phyloP scores from a whole-genome alignment of 2,888 invertebrate genomes.

The Drosophila demipolita region DNA sequence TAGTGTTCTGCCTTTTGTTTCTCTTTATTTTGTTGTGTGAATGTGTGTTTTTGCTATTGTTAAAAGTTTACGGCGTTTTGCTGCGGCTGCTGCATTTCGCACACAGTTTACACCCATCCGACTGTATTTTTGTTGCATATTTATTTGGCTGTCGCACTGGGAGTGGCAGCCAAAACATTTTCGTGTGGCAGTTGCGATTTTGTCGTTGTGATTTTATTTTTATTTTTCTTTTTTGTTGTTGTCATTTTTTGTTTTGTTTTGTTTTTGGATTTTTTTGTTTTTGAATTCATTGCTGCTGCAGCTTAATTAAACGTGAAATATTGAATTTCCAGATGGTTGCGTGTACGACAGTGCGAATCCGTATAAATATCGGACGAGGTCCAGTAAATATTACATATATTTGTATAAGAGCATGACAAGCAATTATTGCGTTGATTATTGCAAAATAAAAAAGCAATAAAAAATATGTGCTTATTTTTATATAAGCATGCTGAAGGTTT shows the following conservation, averaged over 20 bases:
- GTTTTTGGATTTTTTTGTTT: slow-evolving; percentile 9
- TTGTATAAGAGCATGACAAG: background rate
- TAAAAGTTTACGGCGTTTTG: slow-evolving; percentile 76
- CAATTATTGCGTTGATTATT: too few relatives aligned
- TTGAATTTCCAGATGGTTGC: slow-evolving; percentile 64
- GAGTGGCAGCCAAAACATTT: slow-evolving; percentile 59
- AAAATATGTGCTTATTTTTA: background rate
- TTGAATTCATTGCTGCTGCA: slow-evolving; percentile 51
- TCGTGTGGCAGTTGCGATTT: slow-evolving; percentile 67
- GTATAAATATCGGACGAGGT: slow-evolving; percentile 47
- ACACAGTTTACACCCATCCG: slow-evolving; percentile 60
- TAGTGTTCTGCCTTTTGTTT: slow-evolving; percentile 61
- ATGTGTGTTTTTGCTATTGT: slow-evolving; percentile 68
- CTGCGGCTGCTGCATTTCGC: slow-evolving; percentile 73
- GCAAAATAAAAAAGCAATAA: too few relatives aligned
- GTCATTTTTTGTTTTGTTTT: slow-evolving; percentile 15
- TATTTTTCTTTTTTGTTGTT: slow-evolving; percentile 15
- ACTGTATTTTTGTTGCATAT: slow-evolving; percentile 54
- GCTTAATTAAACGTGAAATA: slow-evolving; percentile 78
- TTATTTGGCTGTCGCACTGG: slow-evolving; percentile 48
- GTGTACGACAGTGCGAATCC: slow-evolving; percentile 14
- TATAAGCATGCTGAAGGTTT: background rate
- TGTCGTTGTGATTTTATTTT: slow-evolving; percentile 65
- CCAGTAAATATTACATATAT: slow-evolving; percentile 41
- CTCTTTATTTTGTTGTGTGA: slow-evolving; percentile 39